Evolutionary conservation across 2,888 invertebrate species (phyloP), one percentile per base, ranked within the genome.

Genomic region (Melangyna quadrimaculata): DNA sequence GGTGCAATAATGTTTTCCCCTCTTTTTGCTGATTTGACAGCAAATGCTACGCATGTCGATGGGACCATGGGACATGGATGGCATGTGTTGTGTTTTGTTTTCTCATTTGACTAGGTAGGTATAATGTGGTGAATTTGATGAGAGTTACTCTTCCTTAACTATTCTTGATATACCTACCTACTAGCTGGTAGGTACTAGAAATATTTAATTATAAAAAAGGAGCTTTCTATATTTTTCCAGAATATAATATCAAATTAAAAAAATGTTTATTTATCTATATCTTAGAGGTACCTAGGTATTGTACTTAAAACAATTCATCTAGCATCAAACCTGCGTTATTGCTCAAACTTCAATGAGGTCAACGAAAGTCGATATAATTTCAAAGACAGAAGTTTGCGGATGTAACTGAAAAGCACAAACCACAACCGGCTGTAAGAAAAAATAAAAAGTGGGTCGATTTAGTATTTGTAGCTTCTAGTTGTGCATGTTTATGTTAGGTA

Each of bases 361-460:
- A 87, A 87, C 83, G 87, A 80, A 87, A 87, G 87, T 71, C 71
- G 53, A 57, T 75, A 45, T 67, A 53, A 37, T 72, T 72, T 61
- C 37, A 59, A 59, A 59, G 24, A 37, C 29, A 55, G 22, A 55
- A 45, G 29, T 29, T 61, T 45, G 65, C 65, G 65, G 45, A 65
- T 45, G 65, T 70, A 37, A 29, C 35, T 55, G 43, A 19, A 55
- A 65, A 40, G 69, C 35, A 55, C 53, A 71, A 63, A 59, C 59
- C 37, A 12, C 37, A 37, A 59, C 35, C 59, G 59, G 22, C 35
- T 59, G 59, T 37, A 22, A 12, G 55, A 32, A 12, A 61, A 19
- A 57, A n/a, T n/a, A n/a, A 59, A 27, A 61, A 61, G 37, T 61
- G 40, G 37, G 61, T 61, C 61, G 40, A 61, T 24, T 61, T 61